Evolutionary conservation across 92 coral and sea anemone species (phyloP), one percentile per base, ranked within the genome.

Genomic region (Porites rus): DNA sequence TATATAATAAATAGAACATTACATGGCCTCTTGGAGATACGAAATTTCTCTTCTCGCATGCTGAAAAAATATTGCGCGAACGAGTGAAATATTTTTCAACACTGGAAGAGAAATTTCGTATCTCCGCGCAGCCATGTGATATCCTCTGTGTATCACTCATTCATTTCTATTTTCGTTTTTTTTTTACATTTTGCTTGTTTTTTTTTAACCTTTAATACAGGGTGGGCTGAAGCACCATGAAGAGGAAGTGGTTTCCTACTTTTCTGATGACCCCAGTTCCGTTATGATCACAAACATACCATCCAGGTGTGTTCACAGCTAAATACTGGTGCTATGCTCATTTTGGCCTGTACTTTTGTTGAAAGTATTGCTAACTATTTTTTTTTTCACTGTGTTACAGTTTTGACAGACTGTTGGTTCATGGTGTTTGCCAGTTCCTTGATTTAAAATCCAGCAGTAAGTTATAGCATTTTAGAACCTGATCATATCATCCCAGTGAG

Each of bases 381-480:
- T 77, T 53, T 53, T 10, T 61, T 76, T 81, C 81, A 56, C 12
- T 51, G n/a, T 16, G 67, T 73, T 77, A 38, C 82, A 97, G 99
- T 69, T 88, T 97, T 84, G 98, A 97, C 80, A 92, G 99, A 71
- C 69, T 97, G 92, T 66, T 97, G 89, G 88, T 94, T 46, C 98
- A 95, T 79, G 99, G 96, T 1, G 79, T 97, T 19, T 95, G 99
- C 52, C 99, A 97, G 88, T 97, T 95, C 88, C 93, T 97, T 74
- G 94, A 87, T 84, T 84, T 97, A 63, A 73, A 86, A 62, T 97
- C 96, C 56, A 80, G 72, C 28, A 97, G 99, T 97, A 83, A 92
- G 99, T 93, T 65, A 18, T 5, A 6, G 21, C 6, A 74, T 51
- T 28, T 13, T 28, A 10, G 17, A 8, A 67, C 10, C 11, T 11